phyloP scores from a whole-genome alignment of 2,797 vertebrate genomes.

The Mus spretus region DNA sequence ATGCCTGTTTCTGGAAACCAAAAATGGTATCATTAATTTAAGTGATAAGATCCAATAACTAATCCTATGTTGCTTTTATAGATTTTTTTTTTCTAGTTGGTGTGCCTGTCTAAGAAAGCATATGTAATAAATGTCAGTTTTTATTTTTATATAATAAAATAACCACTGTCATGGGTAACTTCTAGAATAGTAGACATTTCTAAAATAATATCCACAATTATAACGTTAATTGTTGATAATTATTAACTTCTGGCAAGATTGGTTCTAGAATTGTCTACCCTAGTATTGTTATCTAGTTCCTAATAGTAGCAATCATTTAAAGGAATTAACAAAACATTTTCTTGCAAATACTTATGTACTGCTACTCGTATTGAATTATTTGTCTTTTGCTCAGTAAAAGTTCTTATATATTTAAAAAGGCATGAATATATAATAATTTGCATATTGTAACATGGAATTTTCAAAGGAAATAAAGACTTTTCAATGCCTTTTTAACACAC shows the following conservation, averaged over 20 bases:
- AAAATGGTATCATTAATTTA: neutral
- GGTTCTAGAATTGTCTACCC: neutral
- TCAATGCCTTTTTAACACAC: neutral
- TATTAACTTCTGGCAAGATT: conserved; percentile 54
- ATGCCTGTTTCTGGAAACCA: too few relatives aligned
- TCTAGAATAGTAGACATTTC: conserved; percentile 53
- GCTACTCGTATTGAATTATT: conserved; percentile 68
- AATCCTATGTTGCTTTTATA: conserved; percentile 56
- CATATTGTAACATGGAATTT: conserved; percentile 71
- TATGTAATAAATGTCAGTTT: conserved; percentile 71
- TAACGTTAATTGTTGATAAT: neutral
- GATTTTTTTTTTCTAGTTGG: conserved; percentile 66
- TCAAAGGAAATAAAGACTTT: conserved; percentile 72
- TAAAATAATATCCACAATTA: conserved; percentile 54
- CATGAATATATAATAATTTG: conserved; percentile 79
- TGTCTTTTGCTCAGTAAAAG: conserved; percentile 71
- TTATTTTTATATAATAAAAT: conserved; percentile 85
- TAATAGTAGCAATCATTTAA: conserved; percentile 71
- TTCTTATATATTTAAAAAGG: conserved; percentile 81
- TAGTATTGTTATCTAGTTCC: neutral
- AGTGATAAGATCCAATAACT: conserved; percentile 47
- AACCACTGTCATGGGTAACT: conserved; percentile 43
- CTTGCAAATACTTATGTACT: conserved; percentile 80
- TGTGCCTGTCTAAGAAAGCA: conserved; percentile 72
- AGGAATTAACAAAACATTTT: conserved; percentile 68